Conservation (phyloP, 2,797 vertebrate species). For the Sebastes itinus region DNA sequence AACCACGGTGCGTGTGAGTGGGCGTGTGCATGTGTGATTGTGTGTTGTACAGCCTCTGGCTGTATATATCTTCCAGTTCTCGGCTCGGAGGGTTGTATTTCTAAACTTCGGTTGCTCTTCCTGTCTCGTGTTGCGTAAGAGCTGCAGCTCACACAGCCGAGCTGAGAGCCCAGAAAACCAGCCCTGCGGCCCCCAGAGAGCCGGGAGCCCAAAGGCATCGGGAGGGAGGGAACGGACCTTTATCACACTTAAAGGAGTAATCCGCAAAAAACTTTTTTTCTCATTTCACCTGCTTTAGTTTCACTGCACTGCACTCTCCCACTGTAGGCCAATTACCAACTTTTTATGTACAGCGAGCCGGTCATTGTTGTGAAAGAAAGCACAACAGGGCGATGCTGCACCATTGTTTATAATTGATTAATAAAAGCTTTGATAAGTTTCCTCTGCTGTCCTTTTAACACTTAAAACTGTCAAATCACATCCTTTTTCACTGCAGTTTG, state of each 20-base stretch:
- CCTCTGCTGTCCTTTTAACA: neutral
- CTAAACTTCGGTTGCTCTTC: slow-evolving; percentile 19
- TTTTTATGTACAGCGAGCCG: neutral
- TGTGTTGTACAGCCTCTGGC: neutral
- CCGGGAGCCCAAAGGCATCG: neutral
- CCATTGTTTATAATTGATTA: neutral
- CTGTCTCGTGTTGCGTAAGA: slow-evolving; percentile 27
- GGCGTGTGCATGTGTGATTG: neutral
- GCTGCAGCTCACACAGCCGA: slow-evolving; percentile 21
- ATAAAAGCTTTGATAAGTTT: neutral
- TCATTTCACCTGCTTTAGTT: neutral
- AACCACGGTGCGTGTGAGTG: neutral
- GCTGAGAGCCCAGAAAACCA: neutral
- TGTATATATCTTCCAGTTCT: neutral
- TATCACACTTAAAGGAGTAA: neutral
- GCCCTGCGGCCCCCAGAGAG: neutral
- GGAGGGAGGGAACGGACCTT: neutral
- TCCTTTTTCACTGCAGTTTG: neutral
- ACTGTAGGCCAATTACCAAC: neutral
- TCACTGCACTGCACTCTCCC: neutral
- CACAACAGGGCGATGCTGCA: neutral
- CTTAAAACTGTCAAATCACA: neutral
- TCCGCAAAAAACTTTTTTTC: neutral
- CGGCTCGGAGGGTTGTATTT: neutral
- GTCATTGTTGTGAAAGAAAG: too few species aligned